These are phyloP conservation scores for Ptychochromis oligacanthus DNA, from an alignment of 2,113 vertebrate species.

Conservation along the genomic window DNA sequence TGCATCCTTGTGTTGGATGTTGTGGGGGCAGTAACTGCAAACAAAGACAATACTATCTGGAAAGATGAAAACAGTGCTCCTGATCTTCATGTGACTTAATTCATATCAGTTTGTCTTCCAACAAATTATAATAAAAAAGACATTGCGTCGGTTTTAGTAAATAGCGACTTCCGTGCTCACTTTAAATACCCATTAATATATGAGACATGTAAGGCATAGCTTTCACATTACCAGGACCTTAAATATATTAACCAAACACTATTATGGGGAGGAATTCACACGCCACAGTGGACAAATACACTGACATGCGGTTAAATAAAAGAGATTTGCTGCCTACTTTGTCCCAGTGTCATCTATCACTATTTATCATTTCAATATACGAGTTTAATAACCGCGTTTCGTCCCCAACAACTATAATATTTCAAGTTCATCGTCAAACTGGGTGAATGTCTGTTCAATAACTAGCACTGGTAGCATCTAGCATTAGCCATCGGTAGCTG, in stretches of 20 bases:
- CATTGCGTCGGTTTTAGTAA: background rate
- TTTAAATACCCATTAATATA: background rate
- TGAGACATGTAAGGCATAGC: background rate
- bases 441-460: background rate
- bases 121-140: background rate
- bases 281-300: background rate
- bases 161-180: background rate
- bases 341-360: background rate
- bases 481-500: background rate
- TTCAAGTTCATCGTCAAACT: background rate
- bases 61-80: background rate
- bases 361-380: background rate
- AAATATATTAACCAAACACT: background rate
- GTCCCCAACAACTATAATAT: background rate
- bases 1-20: background rate
- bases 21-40: background rate
- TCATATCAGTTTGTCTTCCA: background rate
- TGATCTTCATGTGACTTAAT: conserved; percentile 59
- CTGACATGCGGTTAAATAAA: background rate
- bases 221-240: background rate
- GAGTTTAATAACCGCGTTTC: background rate
- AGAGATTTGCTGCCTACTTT: background rate
- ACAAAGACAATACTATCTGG: conserved; percentile 45
- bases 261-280: background rate
- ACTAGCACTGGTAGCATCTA: background rate